phyloP scores from a whole-genome alignment of 2,797 vertebrate genomes.

The Mormyrops boulengeri region DNA sequence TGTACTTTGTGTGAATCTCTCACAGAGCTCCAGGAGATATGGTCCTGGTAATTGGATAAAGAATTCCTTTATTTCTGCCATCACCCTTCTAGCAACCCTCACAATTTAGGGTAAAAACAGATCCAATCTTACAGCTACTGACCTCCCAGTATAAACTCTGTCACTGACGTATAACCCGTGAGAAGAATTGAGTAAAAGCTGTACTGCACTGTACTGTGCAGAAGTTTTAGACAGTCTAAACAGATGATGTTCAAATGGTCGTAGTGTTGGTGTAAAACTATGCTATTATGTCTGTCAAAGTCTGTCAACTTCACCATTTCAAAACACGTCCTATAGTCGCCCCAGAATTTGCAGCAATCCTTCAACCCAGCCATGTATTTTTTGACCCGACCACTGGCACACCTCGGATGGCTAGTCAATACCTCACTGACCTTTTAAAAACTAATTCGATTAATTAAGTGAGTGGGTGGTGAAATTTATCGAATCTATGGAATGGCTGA shows the following conservation, averaged over 20 bases:
- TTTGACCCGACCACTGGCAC: not conserved
- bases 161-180: not conserved
- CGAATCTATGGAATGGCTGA: not conserved
- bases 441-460: not conserved
- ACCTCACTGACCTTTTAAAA: not conserved
- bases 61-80: conserved; percentile 36
- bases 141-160: not conserved
- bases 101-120: conserved; percentile 43
- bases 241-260: not conserved
- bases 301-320: not conserved
- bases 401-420: not conserved
- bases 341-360: not conserved
- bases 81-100: conserved; percentile 35
- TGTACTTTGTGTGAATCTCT: conserved; percentile 36
- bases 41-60: conserved; percentile 40
- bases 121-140: conserved; percentile 4
- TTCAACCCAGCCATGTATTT: not conserved
- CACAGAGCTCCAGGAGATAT: conserved; percentile 33
- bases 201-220: not conserved
- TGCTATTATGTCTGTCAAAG: not conserved
- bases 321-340: not conserved
- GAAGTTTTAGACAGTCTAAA: not conserved
- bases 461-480: not conserved
- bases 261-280: not conserved
- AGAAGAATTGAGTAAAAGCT: not conserved